Evolutionary conservation across 1,140 invertebrate species (phyloP).

Genomic region (Drosophila bifasciata): DNA sequence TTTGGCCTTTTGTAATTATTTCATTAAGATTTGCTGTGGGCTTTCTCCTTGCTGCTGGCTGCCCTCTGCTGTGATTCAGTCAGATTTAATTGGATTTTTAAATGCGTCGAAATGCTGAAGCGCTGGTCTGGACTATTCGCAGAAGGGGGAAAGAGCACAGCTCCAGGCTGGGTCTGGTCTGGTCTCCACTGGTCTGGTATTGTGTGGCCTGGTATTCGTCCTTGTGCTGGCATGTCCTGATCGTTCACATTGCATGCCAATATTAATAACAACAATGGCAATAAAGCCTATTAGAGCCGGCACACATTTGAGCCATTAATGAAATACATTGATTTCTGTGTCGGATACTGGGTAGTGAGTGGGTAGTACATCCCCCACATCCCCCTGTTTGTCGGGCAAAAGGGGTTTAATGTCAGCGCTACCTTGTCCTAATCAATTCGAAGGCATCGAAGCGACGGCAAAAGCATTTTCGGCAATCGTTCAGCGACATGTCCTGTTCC

Average conservation of each 20-base stretch:
- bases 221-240: conserved; percentile 9
- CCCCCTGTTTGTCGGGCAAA: background rate
- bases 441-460: conserved; percentile 37
- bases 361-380: too few relatives aligned
- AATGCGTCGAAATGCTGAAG: conserved; percentile 5
- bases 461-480: conserved; percentile 38
- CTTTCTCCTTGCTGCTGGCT: too few relatives aligned
- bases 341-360: conserved; percentile 29
- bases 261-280: conserved; percentile 81
- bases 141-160: too few relatives aligned
- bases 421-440: conserved; percentile 54
- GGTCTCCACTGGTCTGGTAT: background rate
- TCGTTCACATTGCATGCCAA: conserved; percentile 78
- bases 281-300: conserved; percentile 80
- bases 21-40: conserved; percentile 22
- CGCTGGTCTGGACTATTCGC: background rate
- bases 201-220: background rate
- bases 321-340: conserved; percentile 81
- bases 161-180: background rate
- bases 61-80: background rate
- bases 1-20: conserved; percentile 34
- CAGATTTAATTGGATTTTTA: conserved; percentile 45
- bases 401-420: conserved; percentile 56
- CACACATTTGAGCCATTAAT: conserved; percentile 78
- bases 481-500: conserved; percentile 47